These are phyloP conservation scores for Tinamus major DNA, from an alignment of 2,797 vertebrate genomes.

Conservation along the genomic window DNA sequence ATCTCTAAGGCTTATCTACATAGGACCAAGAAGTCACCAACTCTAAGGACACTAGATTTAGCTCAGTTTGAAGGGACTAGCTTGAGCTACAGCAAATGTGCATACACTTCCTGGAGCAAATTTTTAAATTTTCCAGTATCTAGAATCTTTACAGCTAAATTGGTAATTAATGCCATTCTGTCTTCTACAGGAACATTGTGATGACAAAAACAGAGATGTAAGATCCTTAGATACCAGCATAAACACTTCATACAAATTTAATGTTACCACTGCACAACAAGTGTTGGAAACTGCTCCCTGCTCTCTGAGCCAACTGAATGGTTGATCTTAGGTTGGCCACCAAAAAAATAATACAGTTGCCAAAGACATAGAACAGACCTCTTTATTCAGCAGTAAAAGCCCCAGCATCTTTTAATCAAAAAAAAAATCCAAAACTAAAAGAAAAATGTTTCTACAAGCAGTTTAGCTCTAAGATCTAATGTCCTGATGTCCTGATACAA, in stretches of 20 bases:
- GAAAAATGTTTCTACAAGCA: fast-evolving
- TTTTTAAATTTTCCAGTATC: not conserved
- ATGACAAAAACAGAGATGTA: not conserved
- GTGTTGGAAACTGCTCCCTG: not conserved
- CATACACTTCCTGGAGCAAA: not conserved
- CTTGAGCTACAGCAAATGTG: not conserved
- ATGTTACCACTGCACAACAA: not conserved
- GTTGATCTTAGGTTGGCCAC: not conserved
- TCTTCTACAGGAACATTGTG: not conserved
- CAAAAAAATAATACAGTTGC: not conserved
- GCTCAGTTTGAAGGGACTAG: not conserved
- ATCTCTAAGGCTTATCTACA: not conserved
- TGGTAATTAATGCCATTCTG: not conserved
- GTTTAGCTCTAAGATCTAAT: not conserved
- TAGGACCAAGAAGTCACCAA: not conserved
- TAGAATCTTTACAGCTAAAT: not conserved
- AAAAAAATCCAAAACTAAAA: not conserved
- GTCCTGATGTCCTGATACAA: not conserved
- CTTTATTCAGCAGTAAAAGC: not conserved
- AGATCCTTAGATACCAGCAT: not conserved
- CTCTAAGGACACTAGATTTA: not conserved
- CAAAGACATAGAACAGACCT: not conserved
- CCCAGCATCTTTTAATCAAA: not conserved
- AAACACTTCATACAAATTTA: not conserved
- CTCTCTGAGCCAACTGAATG: not conserved